These are phyloP conservation scores for Caenorhabditis sp. DNA, from an alignment of 2,888 invertebrate genomes.

Conservation along the genomic window DNA sequence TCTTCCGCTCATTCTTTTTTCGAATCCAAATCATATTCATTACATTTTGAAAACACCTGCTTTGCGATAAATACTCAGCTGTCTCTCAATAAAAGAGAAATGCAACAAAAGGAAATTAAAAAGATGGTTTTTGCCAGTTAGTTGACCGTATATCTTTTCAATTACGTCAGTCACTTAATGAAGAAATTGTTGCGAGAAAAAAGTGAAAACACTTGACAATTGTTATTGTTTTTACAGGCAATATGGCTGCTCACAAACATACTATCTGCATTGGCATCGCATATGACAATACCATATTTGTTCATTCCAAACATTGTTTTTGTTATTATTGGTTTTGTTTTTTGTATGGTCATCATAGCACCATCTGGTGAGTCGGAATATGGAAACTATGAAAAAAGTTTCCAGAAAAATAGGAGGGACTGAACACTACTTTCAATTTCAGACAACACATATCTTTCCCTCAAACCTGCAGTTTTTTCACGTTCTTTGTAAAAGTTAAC, in stretches of 20 bases:
- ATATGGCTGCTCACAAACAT: neutral
- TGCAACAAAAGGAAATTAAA: neutral
- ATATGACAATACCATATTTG: neutral
- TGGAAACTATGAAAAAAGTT: neutral
- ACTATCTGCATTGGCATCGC: neutral
- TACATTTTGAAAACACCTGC: neutral
- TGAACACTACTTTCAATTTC: too few relatives aligned
- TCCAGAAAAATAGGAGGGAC: neutral
- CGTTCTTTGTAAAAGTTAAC: too few relatives aligned
- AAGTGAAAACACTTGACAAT: too few relatives aligned
- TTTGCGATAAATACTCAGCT: neutral
- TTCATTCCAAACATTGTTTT: constrained; percentile 3
- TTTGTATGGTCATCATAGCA: neutral
- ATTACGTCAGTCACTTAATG: too few relatives aligned
- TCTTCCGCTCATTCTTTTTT: neutral
- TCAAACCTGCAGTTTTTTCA: too few relatives aligned
- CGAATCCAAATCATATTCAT: neutral
- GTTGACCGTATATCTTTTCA: neutral
- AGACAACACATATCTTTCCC: too few relatives aligned
- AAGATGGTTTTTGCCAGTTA: neutral
- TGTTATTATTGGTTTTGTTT: neutral
- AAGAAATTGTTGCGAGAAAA: too few relatives aligned
- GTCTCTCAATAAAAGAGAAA: neutral
- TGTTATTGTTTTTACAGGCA: neutral
- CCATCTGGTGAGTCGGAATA: neutral